These are phyloP conservation scores for Didymodactylos carnosus DNA, from an alignment of 2,888 invertebrate species.

Conservation along the genomic window DNA sequence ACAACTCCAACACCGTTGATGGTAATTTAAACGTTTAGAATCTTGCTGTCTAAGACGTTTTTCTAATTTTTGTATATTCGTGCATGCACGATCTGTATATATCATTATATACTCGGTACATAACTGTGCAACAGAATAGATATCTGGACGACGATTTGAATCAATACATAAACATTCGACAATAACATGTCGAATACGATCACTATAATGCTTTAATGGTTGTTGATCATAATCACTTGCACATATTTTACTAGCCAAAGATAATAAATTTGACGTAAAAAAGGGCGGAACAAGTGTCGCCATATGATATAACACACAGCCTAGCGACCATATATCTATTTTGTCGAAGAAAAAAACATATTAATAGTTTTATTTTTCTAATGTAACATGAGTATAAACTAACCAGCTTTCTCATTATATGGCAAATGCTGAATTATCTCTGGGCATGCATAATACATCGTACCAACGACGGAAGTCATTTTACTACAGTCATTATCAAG, in stretches of 20 bases:
- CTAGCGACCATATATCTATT: conserved; percentile 37
- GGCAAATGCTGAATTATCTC: conserved; percentile 35
- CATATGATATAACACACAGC: conserved; percentile 37
- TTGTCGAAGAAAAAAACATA: neutral
- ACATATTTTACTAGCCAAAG: conserved; percentile 31
- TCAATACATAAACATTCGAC: neutral
- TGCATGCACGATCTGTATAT: neutral
- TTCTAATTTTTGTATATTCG: neutral
- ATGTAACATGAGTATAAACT: neutral
- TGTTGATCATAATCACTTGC: neutral
- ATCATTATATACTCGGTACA: neutral
- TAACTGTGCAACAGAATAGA: neutral
- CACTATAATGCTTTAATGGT: neutral
- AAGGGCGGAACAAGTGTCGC: conserved; percentile 34
- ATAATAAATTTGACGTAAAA: conserved; percentile 33
- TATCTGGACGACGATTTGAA: neutral
- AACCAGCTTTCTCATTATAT: conserved; percentile 34
- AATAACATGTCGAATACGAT: neutral
- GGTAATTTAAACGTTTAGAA: neutral
- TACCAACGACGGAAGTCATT: conserved; percentile 35
- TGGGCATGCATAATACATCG: conserved; percentile 24
- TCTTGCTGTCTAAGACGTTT: neutral
- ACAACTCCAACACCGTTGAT: neutral
- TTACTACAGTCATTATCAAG: conserved; percentile 33
- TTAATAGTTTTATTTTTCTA: no score